These are phyloP conservation scores for Denticeps clupeoides DNA, from an alignment of 2,797 vertebrate genomes.

Conservation along the genomic window DNA sequence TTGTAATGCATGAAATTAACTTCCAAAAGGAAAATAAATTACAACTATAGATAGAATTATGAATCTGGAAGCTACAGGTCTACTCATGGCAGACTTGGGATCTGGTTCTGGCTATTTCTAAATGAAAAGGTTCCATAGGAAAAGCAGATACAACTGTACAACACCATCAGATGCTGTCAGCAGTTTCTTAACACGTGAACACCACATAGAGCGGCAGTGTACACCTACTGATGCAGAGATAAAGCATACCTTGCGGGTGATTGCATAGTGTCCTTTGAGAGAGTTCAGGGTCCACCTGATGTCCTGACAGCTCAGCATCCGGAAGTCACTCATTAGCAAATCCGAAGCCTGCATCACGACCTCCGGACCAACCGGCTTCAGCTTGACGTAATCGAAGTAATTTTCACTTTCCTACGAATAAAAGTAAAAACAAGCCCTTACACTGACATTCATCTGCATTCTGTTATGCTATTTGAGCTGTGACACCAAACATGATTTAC, in stretches of 20 bases:
- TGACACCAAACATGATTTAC: constrained; percentile 13
- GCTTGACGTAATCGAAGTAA: constrained; percentile 79
- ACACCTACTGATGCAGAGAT: neutral
- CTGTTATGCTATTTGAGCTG: no score
- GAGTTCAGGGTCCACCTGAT: constrained; percentile 93
- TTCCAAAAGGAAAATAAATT: no score
- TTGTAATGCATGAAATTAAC: no score
- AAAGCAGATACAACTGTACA: no score
- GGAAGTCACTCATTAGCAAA: constrained; percentile 91
- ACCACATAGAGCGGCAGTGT: neutral
- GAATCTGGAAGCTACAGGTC: no score
- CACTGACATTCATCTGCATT: neutral
- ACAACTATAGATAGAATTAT: no score
- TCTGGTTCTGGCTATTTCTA: no score
- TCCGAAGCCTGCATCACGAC: constrained; percentile 84
- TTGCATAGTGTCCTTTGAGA: constrained; percentile 99
- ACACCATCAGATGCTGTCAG: no score
- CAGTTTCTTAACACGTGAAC: no score
- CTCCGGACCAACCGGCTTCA: constrained; percentile 67
- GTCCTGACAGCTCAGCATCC: constrained; percentile 94
- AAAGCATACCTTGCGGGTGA: constrained; percentile 56
- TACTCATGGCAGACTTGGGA: no score
- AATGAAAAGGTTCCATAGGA: no score
- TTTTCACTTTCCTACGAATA: constrained; percentile 66
- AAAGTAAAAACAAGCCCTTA: neutral